Base-by-base conservation (phyloP, 2,888 invertebrate genomes). In the Polymixis flavicincta region DNA sequence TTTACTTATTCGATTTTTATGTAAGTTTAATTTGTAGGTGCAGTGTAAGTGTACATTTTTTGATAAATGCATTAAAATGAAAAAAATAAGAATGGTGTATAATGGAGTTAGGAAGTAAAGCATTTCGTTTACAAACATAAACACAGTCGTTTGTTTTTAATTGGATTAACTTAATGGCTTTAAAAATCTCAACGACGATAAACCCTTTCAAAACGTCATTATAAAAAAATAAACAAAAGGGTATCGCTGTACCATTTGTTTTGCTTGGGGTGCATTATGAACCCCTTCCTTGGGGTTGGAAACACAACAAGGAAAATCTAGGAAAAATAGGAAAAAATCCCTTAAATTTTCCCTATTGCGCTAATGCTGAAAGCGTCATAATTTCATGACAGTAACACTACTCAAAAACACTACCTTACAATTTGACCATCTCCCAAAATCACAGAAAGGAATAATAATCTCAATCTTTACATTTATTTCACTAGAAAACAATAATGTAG, bases 161-260 rank as follows among this genome's bases (percentile, higher is more conserved):
- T 74, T 74, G 68, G 67, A 71, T 82, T 74, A 71, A 83, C 55
- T 83, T 74, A 50, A 83, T 69, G 60, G 68, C 60, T 63, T 45
- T 52, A 57, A 71, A 60, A 60, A 42, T 45, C 74, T 52, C 52
- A 57, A 50, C 78, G n/a, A 67, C 61, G 54, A 73, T 66, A 59
- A 69, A 81, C 78, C 83, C 78, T 74, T 78, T 67, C 60, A 65
- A 57, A 78, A 54, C 68, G 48, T 78, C 59, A 79, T 83, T 83
- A 83, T 68, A 71, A 68, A 78, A 74, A 74, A 71, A 65, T 61
- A 74, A 78, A 82, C 61, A 67, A 82, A 82, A 79, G 71, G 68
- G 64, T 61, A 73, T 81, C 60, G 68, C 19, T 57, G 71, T 74
- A 68, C 71, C 71, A 71, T 83, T 80, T 69, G 65, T 83, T 82